Evolutionary conservation across 2,888 invertebrate genomes (phyloP), one percentile per base, ranked within the genome.

Genomic region (Orthosia cruda): DNA sequence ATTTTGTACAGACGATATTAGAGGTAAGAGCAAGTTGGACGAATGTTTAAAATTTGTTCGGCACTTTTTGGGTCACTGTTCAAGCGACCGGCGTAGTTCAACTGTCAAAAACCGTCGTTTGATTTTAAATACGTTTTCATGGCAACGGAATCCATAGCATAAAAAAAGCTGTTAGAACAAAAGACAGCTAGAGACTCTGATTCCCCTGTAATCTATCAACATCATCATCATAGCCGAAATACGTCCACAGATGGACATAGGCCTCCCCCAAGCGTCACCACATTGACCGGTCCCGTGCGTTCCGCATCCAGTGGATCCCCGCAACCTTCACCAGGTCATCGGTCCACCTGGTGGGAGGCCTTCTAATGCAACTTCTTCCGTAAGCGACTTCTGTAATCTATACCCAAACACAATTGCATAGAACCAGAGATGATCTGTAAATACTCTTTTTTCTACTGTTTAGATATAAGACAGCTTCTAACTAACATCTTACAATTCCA

Each of bases 61-160:
- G 11, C 64, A 79, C 67, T 79, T 78, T 78, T 57, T 40, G 23
- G 55, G 79, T 66, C 72, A 71, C 18, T 66, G 63, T 23, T 23
- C 23, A 62, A 23, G 13, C 50, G 5, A 62, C 50, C 23, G n/a
- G 16, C n/a, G n/a, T 45, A 65, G 59, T 64, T 71, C 20, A 52
- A 58, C 50, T 55, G 45, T n/a, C 50, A 59, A 61, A 59, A 23
- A 50, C 15, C 12, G 40, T 32, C 23, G 9, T 62, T 71, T 18
- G 9, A 11, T 20, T 57, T 63, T 45, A 7, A 71, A 57, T 54
- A 45, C 16, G 13, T 55, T 32, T 45, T n/a, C 55, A 57, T 54
- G 58, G 18, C n/a, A n/a, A 50, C 26, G 18, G 15, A 20, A 45
- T 70, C 50, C 5, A 40, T 20, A 40, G 18, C 7, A 63, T 15